These are phyloP conservation scores for Battus philenor DNA, from an alignment of 1,140 invertebrate species.

Conservation along the genomic window DNA sequence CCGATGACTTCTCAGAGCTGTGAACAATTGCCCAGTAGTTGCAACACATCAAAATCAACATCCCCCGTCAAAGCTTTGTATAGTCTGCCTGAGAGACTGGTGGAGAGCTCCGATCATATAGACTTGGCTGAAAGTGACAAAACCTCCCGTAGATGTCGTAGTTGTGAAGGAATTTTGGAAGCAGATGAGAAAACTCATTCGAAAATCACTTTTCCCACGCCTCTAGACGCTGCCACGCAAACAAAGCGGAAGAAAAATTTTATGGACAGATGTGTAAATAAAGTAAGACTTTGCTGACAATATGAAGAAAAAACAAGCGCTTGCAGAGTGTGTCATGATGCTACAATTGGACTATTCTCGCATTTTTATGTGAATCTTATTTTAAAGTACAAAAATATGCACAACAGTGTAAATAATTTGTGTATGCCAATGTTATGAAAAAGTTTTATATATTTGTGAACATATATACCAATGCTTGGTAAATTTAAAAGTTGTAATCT, in stretches of 20 bases:
- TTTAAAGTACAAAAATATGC: conserved; percentile 70
- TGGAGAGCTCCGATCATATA: conserved; percentile 58
- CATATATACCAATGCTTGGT: conserved; percentile 43
- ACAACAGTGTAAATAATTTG: conserved; percentile 71
- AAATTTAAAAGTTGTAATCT: conserved; percentile 63
- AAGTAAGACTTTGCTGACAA: conserved; percentile 81
- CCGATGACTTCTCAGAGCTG: conserved; percentile 76
- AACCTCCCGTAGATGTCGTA: conserved; percentile 53
- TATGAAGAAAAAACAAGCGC: conserved; percentile 28
- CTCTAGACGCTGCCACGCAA: conserved; percentile 61
- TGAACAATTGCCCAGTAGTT: conserved; percentile 76
- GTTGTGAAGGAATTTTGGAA: conserved; percentile 66
- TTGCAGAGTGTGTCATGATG: conserved; percentile 64
- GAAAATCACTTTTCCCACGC: conserved; percentile 55
- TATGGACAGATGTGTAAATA: conserved; percentile 87
- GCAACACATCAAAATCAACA: conserved; percentile 48
- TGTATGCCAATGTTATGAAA: conserved; percentile 53
- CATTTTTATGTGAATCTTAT: conserved; percentile 66
- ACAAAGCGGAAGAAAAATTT: conserved; percentile 82
- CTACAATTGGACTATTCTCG: conserved; percentile 57
- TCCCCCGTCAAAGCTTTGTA: conserved; percentile 58
- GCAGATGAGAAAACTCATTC: conserved; percentile 56
- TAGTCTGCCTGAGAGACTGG: conserved; percentile 57
- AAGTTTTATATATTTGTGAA: conserved; percentile 33
- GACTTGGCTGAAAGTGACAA: conserved; percentile 39